Base-by-base conservation (phyloP, 2,888 invertebrate species). In the Philereme transversata region DNA sequence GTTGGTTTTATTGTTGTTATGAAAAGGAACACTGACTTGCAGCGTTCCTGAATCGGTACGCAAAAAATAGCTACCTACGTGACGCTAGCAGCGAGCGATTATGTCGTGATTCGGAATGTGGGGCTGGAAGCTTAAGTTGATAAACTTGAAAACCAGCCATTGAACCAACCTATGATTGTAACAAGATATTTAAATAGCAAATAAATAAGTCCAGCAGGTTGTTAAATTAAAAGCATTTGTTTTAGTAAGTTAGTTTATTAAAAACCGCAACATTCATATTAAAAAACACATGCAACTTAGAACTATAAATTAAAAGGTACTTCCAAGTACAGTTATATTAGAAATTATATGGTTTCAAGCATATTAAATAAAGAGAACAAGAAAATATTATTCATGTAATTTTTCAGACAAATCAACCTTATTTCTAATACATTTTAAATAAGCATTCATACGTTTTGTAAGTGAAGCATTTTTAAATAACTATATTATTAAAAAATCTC, bases 181-280 rank as follows among this genome's bases (percentile, higher is more conserved):
- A 22, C 22, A 22, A 22, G 22, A 22, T 22, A 22, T 22, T 22
- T 22, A 22, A 22, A 22, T 22, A 22, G 1, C 1, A 2, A 22
- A 3, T 22, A 22, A 22, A 22, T 22, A 22, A 22, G 4, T 8
- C 40, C 6, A 8, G 46, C 33, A 46, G 34, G 43, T 34, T 36
- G 34, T 40, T 34, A 44, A 62, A 65, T 44, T 22, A 60, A 57
- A 60, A 57, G 44, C 57, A 54, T 40, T 48, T 9, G 40, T 38
- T 47, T 51, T 51, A 65, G 54, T 56, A 56, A 59, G 53, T 60
- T 59, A 58, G 50, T 65, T 51, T 60, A 60, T 57, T 67, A 51
- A 62, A 60, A 59, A 22, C 11, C 22, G 60, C 62, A 65, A 51
- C 64, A 65, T 65, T 60, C 61, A 61, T 46, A 35, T 49, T 54